Evolutionary conservation across 2,113 vertebrate species (phyloP).

Genomic region (Melanotaenia duboulayi): DNA sequence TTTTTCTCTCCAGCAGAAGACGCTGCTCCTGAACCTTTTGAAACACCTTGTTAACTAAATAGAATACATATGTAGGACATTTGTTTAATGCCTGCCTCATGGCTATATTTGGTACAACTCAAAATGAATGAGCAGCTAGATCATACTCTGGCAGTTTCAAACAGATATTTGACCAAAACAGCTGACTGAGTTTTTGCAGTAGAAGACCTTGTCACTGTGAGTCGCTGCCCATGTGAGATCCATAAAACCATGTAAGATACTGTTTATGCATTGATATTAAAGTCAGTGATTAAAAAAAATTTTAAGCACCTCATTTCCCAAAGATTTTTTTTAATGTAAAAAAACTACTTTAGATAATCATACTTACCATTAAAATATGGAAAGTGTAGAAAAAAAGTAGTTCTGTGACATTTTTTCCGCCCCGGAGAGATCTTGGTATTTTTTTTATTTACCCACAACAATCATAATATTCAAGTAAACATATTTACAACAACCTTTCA

Average conservation of each 20-base stretch:
- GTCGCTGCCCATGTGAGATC: not conserved
- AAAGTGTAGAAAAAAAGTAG: too few species aligned
- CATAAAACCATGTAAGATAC: not conserved
- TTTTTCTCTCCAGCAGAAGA: not conserved
- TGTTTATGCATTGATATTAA: not conserved
- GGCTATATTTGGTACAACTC: not conserved
- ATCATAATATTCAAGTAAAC: not conserved
- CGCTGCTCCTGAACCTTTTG: not conserved
- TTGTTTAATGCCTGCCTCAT: not conserved
- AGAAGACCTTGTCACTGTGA: not conserved
- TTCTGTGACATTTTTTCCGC: too few species aligned
- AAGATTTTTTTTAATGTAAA: too few species aligned
- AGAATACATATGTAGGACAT: too few species aligned
- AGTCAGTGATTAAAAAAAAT: not conserved
- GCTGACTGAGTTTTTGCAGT: not conserved
- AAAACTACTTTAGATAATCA: too few species aligned
- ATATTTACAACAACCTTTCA: not conserved
- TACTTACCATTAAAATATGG: too few species aligned
- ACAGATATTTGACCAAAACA: not conserved
- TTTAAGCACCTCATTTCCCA: not conserved
- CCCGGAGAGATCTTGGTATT: too few species aligned
- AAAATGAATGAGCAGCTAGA: not conserved
- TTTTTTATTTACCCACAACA: too few species aligned
- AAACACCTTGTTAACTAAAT: not conserved
- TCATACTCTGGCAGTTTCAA: not conserved